phyloP scores from a whole-genome alignment of 2,888 invertebrate genomes.

The Amblyjoppa proteus region DNA sequence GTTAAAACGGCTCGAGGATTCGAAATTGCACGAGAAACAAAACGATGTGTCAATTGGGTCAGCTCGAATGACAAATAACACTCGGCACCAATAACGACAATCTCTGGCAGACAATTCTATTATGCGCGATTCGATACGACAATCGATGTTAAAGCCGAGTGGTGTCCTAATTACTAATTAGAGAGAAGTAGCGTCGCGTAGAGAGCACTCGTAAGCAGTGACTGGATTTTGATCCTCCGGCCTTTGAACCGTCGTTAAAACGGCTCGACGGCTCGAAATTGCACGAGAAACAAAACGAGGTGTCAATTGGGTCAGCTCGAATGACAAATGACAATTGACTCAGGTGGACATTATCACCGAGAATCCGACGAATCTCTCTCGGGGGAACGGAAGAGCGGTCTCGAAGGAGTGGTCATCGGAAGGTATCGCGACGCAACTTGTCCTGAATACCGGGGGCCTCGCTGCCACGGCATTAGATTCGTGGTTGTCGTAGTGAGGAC shows the following conservation, averaged over 20 bases:
- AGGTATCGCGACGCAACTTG: conserved; percentile 47
- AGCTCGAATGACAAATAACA: not conserved
- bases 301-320: not conserved
- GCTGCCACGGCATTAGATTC: conserved; percentile 19
- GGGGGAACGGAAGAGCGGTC: conserved; percentile 22
- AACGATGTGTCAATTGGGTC: not conserved
- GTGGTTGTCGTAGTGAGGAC: conserved; percentile 30
- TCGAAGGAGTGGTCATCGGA: conserved; percentile 40
- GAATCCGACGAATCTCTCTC: conserved; percentile 1
- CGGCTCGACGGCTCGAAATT: not conserved
- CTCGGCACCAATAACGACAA: no score
- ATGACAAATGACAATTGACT: not conserved
- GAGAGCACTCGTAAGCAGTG: not conserved
- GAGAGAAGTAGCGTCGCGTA: no score
- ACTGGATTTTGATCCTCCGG: not conserved
- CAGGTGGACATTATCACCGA: not conserved
- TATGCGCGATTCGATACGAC: no score
- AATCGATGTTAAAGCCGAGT: no score
- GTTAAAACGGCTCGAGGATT: not conserved
- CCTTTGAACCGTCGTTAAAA: not conserved
- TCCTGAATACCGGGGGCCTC: conserved; percentile 64
- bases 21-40: not conserved
- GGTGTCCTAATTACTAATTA: no score
- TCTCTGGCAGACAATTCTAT: no score
- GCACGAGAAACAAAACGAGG: not conserved